These are phyloP conservation scores for Priocnemis perturbator DNA, from an alignment of 2,888 invertebrate genomes.

Conservation along the genomic window DNA sequence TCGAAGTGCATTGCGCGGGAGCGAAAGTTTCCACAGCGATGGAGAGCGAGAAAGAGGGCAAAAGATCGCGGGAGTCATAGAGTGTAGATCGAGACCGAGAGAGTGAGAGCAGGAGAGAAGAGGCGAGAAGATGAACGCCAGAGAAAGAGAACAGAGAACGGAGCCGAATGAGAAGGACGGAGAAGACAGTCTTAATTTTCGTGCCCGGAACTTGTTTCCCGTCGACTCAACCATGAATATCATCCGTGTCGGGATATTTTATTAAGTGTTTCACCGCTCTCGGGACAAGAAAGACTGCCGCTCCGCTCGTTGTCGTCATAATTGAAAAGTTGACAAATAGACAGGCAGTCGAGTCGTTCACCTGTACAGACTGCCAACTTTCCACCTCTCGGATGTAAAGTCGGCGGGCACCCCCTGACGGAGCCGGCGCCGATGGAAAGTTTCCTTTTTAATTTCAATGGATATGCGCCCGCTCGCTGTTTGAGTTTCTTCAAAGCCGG, in stretches of 20 bases:
- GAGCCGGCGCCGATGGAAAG: conserved; percentile 22
- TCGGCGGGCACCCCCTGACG: too few relatives aligned
- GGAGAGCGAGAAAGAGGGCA: background rate
- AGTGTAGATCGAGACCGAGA: too few relatives aligned
- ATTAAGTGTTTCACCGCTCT: conserved; percentile 1
- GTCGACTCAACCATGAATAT: conserved; percentile 1
- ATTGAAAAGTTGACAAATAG: conserved; percentile 8
- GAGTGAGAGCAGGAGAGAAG: too few relatives aligned
- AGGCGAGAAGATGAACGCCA: too few relatives aligned
- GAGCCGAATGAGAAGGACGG: background rate
- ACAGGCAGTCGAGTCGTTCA: background rate
- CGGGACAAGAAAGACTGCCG: background rate
- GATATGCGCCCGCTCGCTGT: conserved; percentile 17
- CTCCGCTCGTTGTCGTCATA: background rate
- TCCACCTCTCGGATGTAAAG: too few relatives aligned
- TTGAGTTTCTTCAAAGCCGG: too few relatives aligned
- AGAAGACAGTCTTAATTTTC: background rate
- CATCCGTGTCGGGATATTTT: background rate
- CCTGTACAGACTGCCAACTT: too few relatives aligned
- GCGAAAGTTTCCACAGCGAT: background rate
- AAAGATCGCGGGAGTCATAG: background rate
- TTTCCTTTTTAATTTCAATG: conserved; percentile 54
- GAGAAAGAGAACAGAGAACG: background rate
- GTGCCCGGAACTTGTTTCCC: background rate
- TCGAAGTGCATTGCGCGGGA: conserved; percentile 1